These are phyloP conservation scores for Melanotaenia pygmaea DNA, from an alignment of 2,797 vertebrate genomes.

Conservation along the genomic window DNA sequence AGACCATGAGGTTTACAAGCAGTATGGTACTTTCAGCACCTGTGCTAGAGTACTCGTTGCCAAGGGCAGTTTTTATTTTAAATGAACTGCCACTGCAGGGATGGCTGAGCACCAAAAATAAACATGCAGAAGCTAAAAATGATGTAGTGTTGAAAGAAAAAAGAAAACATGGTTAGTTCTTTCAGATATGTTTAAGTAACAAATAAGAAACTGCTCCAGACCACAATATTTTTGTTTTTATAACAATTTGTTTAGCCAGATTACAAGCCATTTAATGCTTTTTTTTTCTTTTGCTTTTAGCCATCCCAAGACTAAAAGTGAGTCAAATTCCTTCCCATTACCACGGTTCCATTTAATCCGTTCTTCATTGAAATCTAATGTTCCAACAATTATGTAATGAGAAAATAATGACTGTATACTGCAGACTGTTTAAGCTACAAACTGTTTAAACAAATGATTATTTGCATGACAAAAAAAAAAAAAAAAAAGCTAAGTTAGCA, in stretches of 20 bases:
- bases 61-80: not conserved
- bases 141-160: not conserved
- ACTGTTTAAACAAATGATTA: constrained; percentile 10
- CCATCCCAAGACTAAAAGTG: constrained; percentile 3
- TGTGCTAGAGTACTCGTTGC: constrained; percentile 7
- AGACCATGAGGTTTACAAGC: constrained; percentile 12
- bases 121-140: constrained; percentile 1
- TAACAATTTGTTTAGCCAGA: not conserved
- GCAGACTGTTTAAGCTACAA: constrained; percentile 9
- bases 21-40: constrained; percentile 2
- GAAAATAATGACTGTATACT: constrained; percentile 7
- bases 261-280: not conserved
- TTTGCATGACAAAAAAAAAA: not conserved
- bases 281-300: not conserved
- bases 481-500: not conserved
- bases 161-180: not conserved
- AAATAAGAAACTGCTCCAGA: not conserved
- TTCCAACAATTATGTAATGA: constrained; percentile 5
- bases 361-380: constrained; percentile 4
- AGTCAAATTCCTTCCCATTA: not conserved
- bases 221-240: constrained; percentile 5
- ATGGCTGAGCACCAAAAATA: not conserved
- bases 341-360: constrained; percentile 13
- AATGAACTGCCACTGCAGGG: not conserved
- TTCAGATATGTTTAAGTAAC: not conserved